Conservation (phyloP, 2,113 vertebrate species). For the Tapirus terrestris region DNA sequence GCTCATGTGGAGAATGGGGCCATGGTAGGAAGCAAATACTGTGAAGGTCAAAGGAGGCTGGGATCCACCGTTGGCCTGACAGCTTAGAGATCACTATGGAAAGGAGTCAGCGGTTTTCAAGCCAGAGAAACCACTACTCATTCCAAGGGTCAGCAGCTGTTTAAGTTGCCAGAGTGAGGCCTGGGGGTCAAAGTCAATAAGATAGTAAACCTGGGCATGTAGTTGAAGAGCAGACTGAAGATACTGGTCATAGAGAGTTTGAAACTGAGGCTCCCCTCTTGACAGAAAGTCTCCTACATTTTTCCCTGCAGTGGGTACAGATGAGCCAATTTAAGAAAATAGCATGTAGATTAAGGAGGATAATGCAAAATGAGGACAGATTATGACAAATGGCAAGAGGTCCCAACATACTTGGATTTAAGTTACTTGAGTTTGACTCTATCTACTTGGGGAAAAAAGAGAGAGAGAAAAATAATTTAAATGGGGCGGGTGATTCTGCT, state of each 20-base stretch:
- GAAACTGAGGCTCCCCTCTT: neutral
- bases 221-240: neutral
- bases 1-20: neutral
- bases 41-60: neutral
- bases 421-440: slow-evolving; percentile 23
- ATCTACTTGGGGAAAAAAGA: neutral
- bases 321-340: slow-evolving; percentile 15
- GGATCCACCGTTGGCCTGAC: neutral
- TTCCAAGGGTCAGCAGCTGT: neutral
- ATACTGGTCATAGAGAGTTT: neutral
- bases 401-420: neutral
- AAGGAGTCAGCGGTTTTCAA: neutral
- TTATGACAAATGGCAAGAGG: neutral
- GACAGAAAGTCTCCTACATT: neutral
- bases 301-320: neutral
- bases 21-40: neutral
- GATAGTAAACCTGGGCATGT: neutral
- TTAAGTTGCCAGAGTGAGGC: neutral
- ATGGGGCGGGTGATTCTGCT: neutral
- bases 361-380: slow-evolving; percentile 19
- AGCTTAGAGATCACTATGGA: neutral
- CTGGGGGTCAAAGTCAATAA: neutral
- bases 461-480: neutral
- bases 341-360: neutral
- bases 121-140: neutral